A percentile compares a stretch with the other conserved stretches of the same genome.
Conservation (phyloP, 2,797 vertebrate species). For the Lepus oiostolus region DNA sequence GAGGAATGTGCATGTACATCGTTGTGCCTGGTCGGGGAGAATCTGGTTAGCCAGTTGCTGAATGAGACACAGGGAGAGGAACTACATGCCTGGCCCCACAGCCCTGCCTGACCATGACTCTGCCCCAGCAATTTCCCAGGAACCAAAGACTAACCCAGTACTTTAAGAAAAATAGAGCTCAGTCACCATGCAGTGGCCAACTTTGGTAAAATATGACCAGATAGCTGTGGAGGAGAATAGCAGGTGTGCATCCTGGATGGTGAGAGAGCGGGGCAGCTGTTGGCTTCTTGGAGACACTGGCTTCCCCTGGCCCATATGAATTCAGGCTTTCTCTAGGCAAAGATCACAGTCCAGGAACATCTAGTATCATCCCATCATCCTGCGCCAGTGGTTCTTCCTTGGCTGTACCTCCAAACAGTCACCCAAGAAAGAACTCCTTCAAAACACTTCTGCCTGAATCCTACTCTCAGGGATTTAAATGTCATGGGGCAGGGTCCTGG, state of each 20-base stretch:
- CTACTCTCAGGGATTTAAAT: slow-evolving; percentile 13
- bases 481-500: background rate
- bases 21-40: background rate
- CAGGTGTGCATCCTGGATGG: background rate
- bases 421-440: background rate
- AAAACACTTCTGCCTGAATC: background rate
- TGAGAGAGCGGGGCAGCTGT: background rate
- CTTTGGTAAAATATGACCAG: slow-evolving; percentile 32
- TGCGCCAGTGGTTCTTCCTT: background rate
- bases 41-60: background rate
- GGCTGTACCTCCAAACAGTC: background rate
- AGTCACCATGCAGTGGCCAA: background rate
- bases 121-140: background rate
- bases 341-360: slow-evolving; percentile 7
- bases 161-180: slow-evolving; percentile 35
- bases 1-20: background rate
- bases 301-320: background rate
- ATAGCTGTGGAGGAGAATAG: background rate
- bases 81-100: background rate
- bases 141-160: slow-evolving; percentile 6
- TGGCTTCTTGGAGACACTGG: background rate
- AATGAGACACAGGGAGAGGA: background rate
- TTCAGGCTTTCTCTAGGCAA: background rate
- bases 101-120: background rate
- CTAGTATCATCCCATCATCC: slow-evolving; percentile 21